A percentile compares a stretch with the other conserved stretches of the same genome.
phyloP scores from a whole-genome alignment of 2,113 vertebrate genomes.

The Nothobranchius furzeri region DNA sequence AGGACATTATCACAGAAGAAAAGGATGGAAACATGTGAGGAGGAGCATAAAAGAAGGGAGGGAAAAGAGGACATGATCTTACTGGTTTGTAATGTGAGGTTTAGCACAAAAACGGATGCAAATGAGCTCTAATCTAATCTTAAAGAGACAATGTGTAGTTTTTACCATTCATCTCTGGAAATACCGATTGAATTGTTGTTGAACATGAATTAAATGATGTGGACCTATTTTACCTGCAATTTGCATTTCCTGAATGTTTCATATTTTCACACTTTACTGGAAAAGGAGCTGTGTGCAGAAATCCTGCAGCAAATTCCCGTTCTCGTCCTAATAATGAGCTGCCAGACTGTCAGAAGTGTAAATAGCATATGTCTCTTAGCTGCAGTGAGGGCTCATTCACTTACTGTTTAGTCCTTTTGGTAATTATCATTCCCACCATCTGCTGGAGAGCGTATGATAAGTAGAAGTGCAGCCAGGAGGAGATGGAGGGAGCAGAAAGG shows the following conservation, averaged over 20 bases:
- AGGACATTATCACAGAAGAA: conserved; percentile 1
- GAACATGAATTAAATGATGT: too few species aligned
- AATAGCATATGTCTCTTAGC: conserved; percentile 13
- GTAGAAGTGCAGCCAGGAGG: conserved; percentile 47
- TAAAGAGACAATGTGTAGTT: not conserved
- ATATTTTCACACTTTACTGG: not conserved
- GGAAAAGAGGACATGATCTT: not conserved
- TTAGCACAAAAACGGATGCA: conserved; percentile 10
- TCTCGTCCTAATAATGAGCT: conserved; percentile 9
- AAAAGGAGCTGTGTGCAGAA: not conserved
- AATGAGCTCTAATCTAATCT: conserved; percentile 12
- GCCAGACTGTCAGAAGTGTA: conserved; percentile 34
- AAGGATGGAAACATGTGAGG: not conserved
- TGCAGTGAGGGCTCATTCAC: conserved; percentile 24
- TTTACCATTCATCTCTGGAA: too few species aligned
- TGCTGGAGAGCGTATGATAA: conserved; percentile 58
- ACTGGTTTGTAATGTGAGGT: conserved; percentile 15
- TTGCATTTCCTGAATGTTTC: not conserved
- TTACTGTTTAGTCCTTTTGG: conserved; percentile 50
- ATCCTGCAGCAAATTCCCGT: not conserved
- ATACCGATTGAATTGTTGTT: too few species aligned
- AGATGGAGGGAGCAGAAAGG: conserved; percentile 24
- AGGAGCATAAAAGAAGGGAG: not conserved
- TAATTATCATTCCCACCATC: conserved; percentile 65
- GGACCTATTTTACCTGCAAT: not conserved